Conservation (phyloP, 2,113 vertebrate genomes). For the Chrysochloris asiatica region DNA sequence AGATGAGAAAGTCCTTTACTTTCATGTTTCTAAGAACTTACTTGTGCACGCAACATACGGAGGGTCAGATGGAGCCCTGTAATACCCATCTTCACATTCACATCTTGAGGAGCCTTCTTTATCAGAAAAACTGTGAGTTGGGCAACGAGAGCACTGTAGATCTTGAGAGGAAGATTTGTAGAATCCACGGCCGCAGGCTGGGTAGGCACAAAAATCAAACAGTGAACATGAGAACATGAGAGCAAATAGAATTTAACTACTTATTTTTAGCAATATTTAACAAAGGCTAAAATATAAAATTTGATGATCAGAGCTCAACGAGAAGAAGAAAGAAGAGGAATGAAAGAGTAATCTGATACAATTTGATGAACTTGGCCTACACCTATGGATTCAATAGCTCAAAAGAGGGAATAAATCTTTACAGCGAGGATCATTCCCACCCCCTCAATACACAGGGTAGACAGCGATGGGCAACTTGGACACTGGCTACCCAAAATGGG, state of each 20-base stretch:
- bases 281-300: neutral
- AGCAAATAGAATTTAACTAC: neutral
- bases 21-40: conserved; percentile 85
- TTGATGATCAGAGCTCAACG: too few species aligned
- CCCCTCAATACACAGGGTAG: too few species aligned
- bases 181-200: conserved; percentile 97
- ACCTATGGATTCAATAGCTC: too few species aligned
- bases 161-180: conserved; percentile 99
- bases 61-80: conserved; percentile 93
- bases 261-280: neutral
- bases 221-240: conserved; percentile 32
- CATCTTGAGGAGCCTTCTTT: conserved; percentile 96
- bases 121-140: conserved; percentile 96
- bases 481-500: too few species aligned
- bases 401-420: too few species aligned
- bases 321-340: too few species aligned
- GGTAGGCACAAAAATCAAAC: conserved; percentile 40
- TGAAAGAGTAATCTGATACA: too few species aligned
- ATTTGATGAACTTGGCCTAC: too few species aligned
- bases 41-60: conserved; percentile 96
- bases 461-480: too few species aligned
- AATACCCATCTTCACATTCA: conserved; percentile 98
- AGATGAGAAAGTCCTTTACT: conserved; percentile 2
- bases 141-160: conserved; percentile 97
- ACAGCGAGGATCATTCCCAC: too few species aligned